phyloP scores from a whole-genome alignment of 2,888 invertebrate genomes.

The Phaedon cochleariae region DNA sequence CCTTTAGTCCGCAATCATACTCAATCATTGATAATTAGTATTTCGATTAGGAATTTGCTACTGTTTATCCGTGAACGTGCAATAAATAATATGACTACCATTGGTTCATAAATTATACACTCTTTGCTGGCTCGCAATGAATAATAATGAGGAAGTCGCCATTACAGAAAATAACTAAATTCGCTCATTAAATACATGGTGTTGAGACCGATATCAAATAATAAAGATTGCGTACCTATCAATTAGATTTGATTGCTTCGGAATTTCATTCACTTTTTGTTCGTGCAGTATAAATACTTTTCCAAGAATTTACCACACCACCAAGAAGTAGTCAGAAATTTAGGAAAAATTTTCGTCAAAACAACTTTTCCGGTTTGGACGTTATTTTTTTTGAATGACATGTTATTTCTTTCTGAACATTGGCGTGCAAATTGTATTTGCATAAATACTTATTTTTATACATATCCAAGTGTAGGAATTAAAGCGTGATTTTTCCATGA shows the following conservation, averaged over 20 bases:
- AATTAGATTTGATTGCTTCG: neutral
- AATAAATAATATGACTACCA: conserved; percentile 32
- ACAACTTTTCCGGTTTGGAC: too few species aligned
- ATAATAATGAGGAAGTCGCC: conserved; percentile 36
- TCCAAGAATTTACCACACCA: too few species aligned
- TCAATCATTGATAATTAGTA: conserved; percentile 42
- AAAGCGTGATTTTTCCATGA: too few species aligned
- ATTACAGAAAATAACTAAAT: conserved; percentile 32
- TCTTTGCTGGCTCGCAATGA: conserved; percentile 29
- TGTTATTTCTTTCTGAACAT: too few species aligned
- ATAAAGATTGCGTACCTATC: neutral
- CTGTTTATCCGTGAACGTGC: conserved; percentile 39
- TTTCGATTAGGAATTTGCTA: conserved; percentile 39
- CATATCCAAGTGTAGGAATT: too few species aligned
- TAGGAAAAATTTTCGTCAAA: too few species aligned
- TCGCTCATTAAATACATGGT: conserved; percentile 31
- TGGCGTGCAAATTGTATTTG: too few species aligned
- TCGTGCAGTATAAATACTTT: too few species aligned
- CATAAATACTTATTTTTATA: too few species aligned
- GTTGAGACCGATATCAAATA: conserved; percentile 7
- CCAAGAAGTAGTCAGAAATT: too few species aligned
- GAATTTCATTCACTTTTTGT: too few species aligned
- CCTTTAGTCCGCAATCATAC: conserved; percentile 39
- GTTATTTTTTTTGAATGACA: too few species aligned
- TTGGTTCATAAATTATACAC: conserved; percentile 36